These are phyloP conservation scores for Peromyscus leucopus DNA, from an alignment of 2,113 vertebrate species.

Conservation along the genomic window DNA sequence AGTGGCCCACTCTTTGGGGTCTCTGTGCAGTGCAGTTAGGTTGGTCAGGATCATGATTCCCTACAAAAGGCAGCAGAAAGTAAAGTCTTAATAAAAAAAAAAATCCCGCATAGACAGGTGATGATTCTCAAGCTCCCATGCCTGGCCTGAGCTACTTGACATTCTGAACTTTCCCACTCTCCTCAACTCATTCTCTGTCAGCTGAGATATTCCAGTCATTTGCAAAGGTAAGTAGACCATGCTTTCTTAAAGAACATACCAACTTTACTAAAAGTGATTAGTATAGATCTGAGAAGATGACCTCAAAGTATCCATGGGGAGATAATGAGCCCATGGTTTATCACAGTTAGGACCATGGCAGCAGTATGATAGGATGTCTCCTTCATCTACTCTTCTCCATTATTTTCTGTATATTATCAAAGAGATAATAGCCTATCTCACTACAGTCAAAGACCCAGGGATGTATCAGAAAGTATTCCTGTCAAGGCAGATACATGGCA, in stretches of 20 bases:
- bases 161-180: not conserved
- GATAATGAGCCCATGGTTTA: not conserved
- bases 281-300: not conserved
- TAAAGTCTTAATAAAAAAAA: not conserved
- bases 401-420: not conserved
- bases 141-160: accelerated
- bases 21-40: constrained; percentile 90
- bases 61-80: constrained; percentile 79
- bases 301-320: not conserved
- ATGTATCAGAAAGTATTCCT: not conserved
- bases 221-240: not conserved
- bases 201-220: not conserved
- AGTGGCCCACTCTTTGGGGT: constrained; percentile 91
- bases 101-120: accelerated
- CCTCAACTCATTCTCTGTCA: not conserved
- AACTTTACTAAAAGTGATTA: not conserved
- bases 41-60: constrained; percentile 87
- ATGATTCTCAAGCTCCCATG: accelerated
- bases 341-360: not conserved
- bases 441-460: not conserved
- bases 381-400: not conserved
- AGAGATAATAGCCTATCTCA: accelerated
- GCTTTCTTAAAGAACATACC: not conserved
- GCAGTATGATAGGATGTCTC: not conserved
- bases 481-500: not conserved